These are phyloP conservation scores for Drosophila ercepeae DNA, from an alignment of 1,140 invertebrate species.

Conservation along the genomic window DNA sequence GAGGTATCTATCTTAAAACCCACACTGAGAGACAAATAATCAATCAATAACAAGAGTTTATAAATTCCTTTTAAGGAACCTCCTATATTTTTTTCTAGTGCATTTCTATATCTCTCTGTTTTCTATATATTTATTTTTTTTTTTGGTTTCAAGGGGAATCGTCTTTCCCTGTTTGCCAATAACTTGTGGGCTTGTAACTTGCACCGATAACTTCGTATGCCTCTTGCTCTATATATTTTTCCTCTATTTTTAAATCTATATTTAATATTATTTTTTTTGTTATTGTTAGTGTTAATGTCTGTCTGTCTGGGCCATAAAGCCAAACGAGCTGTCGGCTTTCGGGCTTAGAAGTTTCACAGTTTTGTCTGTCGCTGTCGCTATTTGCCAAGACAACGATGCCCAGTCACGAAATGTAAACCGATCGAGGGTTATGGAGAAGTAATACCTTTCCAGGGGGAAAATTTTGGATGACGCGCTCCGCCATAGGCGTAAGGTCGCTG, in stretches of 20 bases:
- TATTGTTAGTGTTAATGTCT: not conserved
- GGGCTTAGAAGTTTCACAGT: constrained; percentile 44
- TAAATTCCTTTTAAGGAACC: no score
- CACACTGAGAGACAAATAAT: not conserved
- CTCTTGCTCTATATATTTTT: constrained; percentile 39
- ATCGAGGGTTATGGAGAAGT: constrained; percentile 33
- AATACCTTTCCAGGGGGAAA: constrained; percentile 21
- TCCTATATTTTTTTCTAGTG: not conserved
- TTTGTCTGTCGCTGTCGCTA: constrained; percentile 14
- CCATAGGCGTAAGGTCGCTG: constrained; percentile 17
- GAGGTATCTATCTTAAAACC: not conserved
- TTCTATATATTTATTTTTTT: not conserved
- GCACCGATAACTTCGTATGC: constrained; percentile 48
- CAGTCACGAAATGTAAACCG: constrained; percentile 46
- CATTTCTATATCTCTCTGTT: not conserved
- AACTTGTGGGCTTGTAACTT: constrained; percentile 38
- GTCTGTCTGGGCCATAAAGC: constrained; percentile 34
- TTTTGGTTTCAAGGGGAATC: constrained; percentile 18
- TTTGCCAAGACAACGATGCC: constrained; percentile 44
- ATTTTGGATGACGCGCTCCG: constrained; percentile 32
- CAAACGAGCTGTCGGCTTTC: constrained; percentile 40
- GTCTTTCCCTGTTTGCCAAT: constrained; percentile 22
- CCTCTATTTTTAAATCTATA: not conserved
- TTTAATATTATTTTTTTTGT: not conserved
- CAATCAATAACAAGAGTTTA: no score